Evolutionary conservation across 2,888 invertebrate species (phyloP).

Genomic region (Drosophila peninsularis): DNA sequence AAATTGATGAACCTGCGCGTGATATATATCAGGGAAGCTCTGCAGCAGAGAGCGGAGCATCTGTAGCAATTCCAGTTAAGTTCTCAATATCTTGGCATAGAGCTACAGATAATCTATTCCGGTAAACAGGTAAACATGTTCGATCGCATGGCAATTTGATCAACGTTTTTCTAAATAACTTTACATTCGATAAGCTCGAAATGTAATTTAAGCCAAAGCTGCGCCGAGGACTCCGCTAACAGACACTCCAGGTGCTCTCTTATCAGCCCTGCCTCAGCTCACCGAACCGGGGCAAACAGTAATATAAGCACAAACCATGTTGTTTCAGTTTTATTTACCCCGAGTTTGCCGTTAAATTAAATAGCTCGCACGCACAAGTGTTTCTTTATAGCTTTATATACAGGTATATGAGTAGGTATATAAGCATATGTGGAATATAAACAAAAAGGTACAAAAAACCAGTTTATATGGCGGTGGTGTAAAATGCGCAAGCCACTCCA

Average conservation of each 20-base stretch:
- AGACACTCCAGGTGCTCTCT: neutral
- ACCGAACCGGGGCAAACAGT: constrained; percentile 27
- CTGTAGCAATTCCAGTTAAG: constrained; percentile 13
- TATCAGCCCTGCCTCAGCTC: constrained; percentile 27
- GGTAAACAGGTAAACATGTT: neutral
- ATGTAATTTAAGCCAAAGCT: neutral
- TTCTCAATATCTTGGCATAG: neutral
- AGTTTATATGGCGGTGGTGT: constrained; percentile 45
- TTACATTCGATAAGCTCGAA: no score
- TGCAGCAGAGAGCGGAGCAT: constrained; percentile 7
- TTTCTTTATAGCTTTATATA: constrained; percentile 68
- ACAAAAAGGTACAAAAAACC: constrained; percentile 36
- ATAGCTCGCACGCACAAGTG: constrained; percentile 72
- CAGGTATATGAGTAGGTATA: constrained; percentile 29
- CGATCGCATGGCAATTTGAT: no score
- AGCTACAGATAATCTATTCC: neutral
- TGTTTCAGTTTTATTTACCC: constrained; percentile 74
- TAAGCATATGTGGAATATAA: constrained; percentile 61
- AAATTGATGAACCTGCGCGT: constrained; percentile 72
- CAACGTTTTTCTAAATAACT: no score
- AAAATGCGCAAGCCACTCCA: constrained; percentile 49
- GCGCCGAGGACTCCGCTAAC: constrained; percentile 1
- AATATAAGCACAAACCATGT: constrained; percentile 43
- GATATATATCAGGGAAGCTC: constrained; percentile 28
- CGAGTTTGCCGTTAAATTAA: constrained; percentile 70